Base-by-base conservation (phyloP, 2,888 invertebrate genomes). In the Drosophila limbata region DNA sequence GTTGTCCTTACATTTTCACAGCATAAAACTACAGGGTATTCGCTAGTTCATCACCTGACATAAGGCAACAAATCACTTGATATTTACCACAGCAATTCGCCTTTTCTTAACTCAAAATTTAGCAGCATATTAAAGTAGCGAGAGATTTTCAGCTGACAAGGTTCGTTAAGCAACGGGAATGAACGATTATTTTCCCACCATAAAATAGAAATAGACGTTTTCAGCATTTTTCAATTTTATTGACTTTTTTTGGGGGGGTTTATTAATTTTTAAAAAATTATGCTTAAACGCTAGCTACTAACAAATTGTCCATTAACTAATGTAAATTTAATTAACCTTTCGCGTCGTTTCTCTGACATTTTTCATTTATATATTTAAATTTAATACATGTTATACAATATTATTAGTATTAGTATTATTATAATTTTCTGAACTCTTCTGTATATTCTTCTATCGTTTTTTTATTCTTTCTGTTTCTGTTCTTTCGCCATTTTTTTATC, bases 301-400 rank as follows among this genome's bases (percentile, higher is more conserved):
- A 86, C 90, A 89, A 89, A 88, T 79, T 86, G 86, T 84, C 81
- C 74, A 72, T 89, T 89, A 86, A 89, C 88, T 86, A 89, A 85
- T 74, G 78, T 85, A 85, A 78, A 86, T 89, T 73, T 88, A 89
- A 84, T 84, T 79, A 82, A 84, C 84, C 74, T 64, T 67, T 77
- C 37, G 56, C 37, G 21, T 6, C 44, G 11, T 61, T 28, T 52
- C 25, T 37, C 31, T 17, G 47, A 47, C 50, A 13, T 35, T 33
- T 17, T 59, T 44, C 51, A 42, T 28, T 15, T 33, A 67, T 66
- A 63, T 70, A 66, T 75, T 68, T 79, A 52, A 44, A 67, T 63
- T 82, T 62, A 88, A 81, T 78, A 76, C 77, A 79, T 71, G 82
- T 77, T 82, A 47, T 39, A 79, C 76, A 80, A 77, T 88, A 77